Evolutionary conservation across 37 sponge, comb jelly and placozoan genomes (phyloP), one percentile per base, ranked within the genome.

Genomic region (Geodia barretti): DNA sequence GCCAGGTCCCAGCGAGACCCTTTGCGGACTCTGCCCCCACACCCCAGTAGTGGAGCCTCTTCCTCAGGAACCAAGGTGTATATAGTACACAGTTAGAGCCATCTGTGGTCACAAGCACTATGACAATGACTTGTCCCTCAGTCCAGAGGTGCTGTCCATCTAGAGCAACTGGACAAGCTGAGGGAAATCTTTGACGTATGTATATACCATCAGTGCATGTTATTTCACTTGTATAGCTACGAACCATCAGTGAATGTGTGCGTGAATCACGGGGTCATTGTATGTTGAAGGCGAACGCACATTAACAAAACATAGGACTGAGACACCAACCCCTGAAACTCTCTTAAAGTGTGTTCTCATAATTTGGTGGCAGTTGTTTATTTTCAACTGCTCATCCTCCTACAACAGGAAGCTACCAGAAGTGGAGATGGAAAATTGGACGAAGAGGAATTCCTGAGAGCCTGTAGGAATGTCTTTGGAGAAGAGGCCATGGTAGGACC

Each of bases 401-500:
- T 29, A 23, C 5, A 34, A 68, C 60, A 82, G 82, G 73, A 62
- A 0, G 82, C 73, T 24, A 73, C 72, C 11, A 4, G 24, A 21
- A 19, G n/a, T 7, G 65, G 65, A 26, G 40, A 68, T 60, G 81
- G 85, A 1, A 77, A 64, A 63, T 34, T 91, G 9, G 87, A 82
- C 39, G 25, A 70, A 64, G 64, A 72, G 2, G 74, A 82, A 40
- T 91, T 91, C 60, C 64, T 77, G 0, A 24, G 21, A 1, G 76
- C 67, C 41, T 91, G 86, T 77, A 82, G 74, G 23, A 73, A 54
- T 20, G 74, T 91, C 0, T 73, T 83, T 77, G 87, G 77, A 33
- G 37, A 80, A 29, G 32, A 86, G 60, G 79, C 79, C 8, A 91
- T 68, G 61, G 91, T 91, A 29, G 37, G 58, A 64, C 11, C 30